Evolutionary conservation across 2,113 vertebrate genomes (phyloP).

Genomic region (Osmerus mordax): DNA sequence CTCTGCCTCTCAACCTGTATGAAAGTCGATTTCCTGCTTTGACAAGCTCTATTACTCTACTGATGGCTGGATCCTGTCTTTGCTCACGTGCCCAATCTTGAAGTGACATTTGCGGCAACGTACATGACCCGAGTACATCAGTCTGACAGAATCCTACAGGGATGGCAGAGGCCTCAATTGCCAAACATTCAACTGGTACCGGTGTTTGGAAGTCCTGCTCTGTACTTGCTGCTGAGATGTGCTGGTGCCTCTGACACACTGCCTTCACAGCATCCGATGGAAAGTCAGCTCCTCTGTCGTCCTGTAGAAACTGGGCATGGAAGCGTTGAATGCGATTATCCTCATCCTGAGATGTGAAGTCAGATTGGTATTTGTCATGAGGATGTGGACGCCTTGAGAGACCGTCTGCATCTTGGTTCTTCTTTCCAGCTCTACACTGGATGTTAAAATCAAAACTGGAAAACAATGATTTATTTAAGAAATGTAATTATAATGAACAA

Average conservation of each 20-base stretch:
- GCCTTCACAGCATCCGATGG: slow-evolving; percentile 18
- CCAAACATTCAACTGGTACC: neutral
- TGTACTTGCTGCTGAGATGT: neutral
- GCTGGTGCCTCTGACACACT: slow-evolving; percentile 12
- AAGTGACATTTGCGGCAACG: slow-evolving; percentile 17
- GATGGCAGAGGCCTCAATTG: slow-evolving; percentile 13
- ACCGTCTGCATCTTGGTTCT: neutral
- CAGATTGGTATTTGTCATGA: neutral
- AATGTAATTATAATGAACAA: too few relatives aligned
- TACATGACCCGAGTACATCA: slow-evolving; percentile 11
- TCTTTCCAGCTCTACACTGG: neutral
- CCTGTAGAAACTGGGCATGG: neutral
- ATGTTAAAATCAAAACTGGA: slow-evolving; percentile 2
- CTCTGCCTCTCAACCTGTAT: slow-evolving; percentile 6
- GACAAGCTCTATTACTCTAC: slow-evolving; percentile 9
- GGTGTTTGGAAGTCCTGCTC: neutral
- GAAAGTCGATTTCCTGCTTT: slow-evolving; percentile 5
- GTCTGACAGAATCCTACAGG: slow-evolving; percentile 3
- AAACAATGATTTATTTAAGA: too few relatives aligned
- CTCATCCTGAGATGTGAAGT: too few relatives aligned
- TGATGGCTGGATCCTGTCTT: slow-evolving; percentile 11
- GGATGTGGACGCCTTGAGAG: slow-evolving; percentile 10
- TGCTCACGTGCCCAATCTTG: slow-evolving; percentile 23
- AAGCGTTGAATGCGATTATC: neutral
- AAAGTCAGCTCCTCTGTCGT: neutral